Conservation (phyloP, 2,113 vertebrate species). For the Cyanoderma ruficeps region DNA sequence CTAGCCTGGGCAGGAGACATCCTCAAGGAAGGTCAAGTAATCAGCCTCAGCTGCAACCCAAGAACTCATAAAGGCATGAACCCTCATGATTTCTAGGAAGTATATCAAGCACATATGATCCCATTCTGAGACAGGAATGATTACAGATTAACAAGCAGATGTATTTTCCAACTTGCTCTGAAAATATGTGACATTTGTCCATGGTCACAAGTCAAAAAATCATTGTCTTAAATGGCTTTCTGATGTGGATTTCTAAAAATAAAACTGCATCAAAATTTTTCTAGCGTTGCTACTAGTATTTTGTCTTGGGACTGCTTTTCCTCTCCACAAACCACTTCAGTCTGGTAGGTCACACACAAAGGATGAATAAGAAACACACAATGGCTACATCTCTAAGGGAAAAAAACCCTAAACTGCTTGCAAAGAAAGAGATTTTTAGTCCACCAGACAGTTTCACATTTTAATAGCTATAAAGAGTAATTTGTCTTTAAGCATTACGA, state of each 20-base stretch:
- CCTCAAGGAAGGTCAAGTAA: neutral
- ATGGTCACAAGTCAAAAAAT: neutral
- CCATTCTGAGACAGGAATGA: neutral
- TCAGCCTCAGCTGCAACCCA: neutral
- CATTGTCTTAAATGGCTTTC: neutral
- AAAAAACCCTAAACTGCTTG: neutral
- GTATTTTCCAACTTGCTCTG: neutral
- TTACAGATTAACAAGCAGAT: neutral
- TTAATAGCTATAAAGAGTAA: neutral
- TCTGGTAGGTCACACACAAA: neutral
- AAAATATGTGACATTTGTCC: neutral
- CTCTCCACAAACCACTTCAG: neutral
- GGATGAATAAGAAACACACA: neutral
- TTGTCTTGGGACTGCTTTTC: neutral
- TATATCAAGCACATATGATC: neutral
- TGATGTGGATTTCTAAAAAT: neutral
- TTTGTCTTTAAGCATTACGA: neutral
- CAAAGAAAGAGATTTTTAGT: neutral
- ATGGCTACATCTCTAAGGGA: neutral
- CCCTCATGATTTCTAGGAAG: neutral
- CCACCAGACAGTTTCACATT: neutral
- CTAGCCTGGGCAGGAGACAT: neutral
- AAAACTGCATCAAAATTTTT: neutral
- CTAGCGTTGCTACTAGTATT: neutral
- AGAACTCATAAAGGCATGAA: neutral